Percentiles rank a stretch among this genome's conserved stretches.
Conservation (phyloP, 1,140 invertebrate species). For the Drosophila ficusphila region DNA sequence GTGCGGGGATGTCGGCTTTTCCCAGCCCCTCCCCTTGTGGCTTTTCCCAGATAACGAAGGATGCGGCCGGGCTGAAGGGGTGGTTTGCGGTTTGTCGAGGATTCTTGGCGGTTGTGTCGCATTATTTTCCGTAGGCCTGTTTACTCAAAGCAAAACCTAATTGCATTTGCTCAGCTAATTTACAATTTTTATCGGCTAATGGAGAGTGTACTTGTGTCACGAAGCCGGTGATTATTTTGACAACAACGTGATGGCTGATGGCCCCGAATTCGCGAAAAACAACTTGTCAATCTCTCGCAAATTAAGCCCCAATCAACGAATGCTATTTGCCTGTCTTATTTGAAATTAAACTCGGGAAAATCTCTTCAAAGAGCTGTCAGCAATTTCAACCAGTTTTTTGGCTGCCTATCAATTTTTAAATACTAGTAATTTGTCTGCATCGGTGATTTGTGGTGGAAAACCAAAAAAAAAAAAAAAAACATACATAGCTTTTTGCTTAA, state of each 20-base stretch:
- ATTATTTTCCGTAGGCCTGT: slow-evolving; percentile 19
- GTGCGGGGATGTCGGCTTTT: not conserved
- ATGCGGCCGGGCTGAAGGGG: slow-evolving; percentile 16
- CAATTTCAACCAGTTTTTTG: not conserved
- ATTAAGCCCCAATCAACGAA: slow-evolving; percentile 13
- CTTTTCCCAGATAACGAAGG: slow-evolving; percentile 41
- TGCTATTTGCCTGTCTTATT: not conserved
- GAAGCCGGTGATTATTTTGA: slow-evolving; percentile 3
- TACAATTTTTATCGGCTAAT: slow-evolving; percentile 21
- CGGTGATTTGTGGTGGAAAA: not conserved
- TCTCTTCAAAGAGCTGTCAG: slow-evolving; percentile 2
- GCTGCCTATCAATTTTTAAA: slow-evolving; percentile 17
- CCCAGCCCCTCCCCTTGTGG: slow-evolving; percentile 19
- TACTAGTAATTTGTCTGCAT: slow-evolving; percentile 7
- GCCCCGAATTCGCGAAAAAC: slow-evolving; percentile 10
- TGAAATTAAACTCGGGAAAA: slow-evolving; percentile 19
- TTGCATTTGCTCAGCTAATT: slow-evolving; percentile 31
- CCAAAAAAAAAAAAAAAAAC: too few species aligned
- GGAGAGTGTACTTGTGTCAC: slow-evolving; percentile 14
- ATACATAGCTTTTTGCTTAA: not conserved
- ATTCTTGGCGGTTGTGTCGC: slow-evolving; percentile 21
- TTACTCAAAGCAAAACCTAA: slow-evolving; percentile 31
- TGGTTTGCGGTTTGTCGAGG: slow-evolving; percentile 28
- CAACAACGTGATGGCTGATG: slow-evolving; percentile 23
- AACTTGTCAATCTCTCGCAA: slow-evolving; percentile 24